Base-by-base conservation (phyloP, 2,113 vertebrate species). In the Ailurus styani region DNA sequence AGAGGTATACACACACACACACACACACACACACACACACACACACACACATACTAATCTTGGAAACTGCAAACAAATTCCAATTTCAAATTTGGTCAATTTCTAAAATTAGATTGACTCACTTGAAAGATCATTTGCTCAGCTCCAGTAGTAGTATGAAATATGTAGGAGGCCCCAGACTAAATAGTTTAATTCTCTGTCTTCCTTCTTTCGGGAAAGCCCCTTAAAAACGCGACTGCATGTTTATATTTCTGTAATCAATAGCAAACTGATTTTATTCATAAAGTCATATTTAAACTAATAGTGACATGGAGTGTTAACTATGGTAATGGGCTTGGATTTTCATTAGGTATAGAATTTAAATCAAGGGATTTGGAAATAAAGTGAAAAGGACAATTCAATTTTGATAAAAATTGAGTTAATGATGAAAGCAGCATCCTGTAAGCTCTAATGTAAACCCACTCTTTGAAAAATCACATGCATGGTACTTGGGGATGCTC, bases 341-440 rank as follows among this genome's bases (percentile, higher is more conserved):
- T 95, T 97, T 52, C 64, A 93, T 84, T 77, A 95, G 55, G 13
- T 77, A 50, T 86, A 37, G 18, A 95, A 95, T 93, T 87, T 91
- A 88, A 93, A 93, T 37, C 31, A 77, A 85, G 52, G 45, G 25
- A 70, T 96, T 95, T 96, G 45, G 75, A 96, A 95, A 93, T 73
- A 87, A 95, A 78, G 17, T 66, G 31, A 75, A 97, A 45, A 87
- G 70, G 14, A 21, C 52, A 94, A 93, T 90, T 97, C 50, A 62
- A 3, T 91, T 93, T 31, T 88, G 57, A 83, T 91, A 66, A 85
- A 93, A 84, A 81, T 12, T 52, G 82, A 86, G 34, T 34, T 57
- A 87, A 0, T 84, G 64, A 95, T 98, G 89, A 98, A 98, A 98
- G 47, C 27, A 93, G 3, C 34, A 97, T 96, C 50, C 54, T 73